Percentiles rank a stretch among this genome's conserved stretches.
Conservation (phyloP, 2,113 vertebrate genomes). For the Podarcis raffonei region DNA sequence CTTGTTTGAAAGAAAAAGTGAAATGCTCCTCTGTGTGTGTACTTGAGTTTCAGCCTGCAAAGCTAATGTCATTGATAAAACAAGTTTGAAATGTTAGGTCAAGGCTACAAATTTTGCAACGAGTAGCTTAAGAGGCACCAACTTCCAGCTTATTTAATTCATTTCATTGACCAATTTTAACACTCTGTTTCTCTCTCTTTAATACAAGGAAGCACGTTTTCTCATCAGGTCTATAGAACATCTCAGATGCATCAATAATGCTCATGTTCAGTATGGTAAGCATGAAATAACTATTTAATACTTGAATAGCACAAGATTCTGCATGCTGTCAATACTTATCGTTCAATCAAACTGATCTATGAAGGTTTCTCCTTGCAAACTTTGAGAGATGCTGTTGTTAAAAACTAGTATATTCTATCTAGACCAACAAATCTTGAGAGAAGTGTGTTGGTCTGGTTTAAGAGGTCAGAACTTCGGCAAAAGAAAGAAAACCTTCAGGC, state of each 20-base stretch:
- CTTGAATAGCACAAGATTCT: background rate
- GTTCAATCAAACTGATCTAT: background rate
- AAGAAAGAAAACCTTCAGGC: too few relatives aligned
- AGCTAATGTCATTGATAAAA: background rate
- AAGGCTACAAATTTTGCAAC: background rate
- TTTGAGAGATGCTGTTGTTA: background rate
- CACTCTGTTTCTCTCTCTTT: slow-evolving; percentile 27
- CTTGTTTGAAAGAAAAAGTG: background rate
- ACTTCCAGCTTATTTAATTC: background rate
- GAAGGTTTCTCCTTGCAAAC: background rate
- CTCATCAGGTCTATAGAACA: slow-evolving; percentile 89
- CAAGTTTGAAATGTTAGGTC: background rate
- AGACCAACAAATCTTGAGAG: background rate
- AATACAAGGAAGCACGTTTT: slow-evolving; percentile 84
- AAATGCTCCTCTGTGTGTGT: background rate
- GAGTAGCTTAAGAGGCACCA: background rate
- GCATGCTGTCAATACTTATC: background rate
- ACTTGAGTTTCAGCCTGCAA: background rate
- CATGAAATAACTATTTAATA: slow-evolving; percentile 6
- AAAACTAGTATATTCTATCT: background rate
- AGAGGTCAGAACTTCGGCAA: background rate
- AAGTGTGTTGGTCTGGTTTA: background rate
- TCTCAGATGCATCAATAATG: slow-evolving; percentile 85
- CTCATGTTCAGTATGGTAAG: slow-evolving; percentile 92
- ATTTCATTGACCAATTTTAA: slow-evolving; percentile 30